Conservation (phyloP, 2,113 vertebrate genomes). For the Pao palembangensis region DNA sequence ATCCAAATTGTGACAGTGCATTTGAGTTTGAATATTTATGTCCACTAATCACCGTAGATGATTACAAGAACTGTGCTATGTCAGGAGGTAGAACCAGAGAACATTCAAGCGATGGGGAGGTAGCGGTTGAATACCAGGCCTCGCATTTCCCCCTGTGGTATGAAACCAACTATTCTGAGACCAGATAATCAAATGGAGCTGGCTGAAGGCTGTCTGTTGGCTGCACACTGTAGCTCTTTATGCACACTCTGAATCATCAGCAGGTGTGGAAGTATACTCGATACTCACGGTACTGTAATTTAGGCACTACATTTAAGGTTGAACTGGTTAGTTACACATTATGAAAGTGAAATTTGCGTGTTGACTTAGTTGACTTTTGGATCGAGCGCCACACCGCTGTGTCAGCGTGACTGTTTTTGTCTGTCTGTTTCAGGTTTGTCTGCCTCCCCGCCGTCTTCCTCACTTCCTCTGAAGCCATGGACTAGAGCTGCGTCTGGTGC, state of each 20-base stretch:
- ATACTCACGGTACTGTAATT: not conserved
- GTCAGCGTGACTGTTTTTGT: conserved; percentile 13
- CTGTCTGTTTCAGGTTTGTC: conserved; percentile 48
- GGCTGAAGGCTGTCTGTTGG: not conserved
- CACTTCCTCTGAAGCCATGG: conserved; percentile 59
- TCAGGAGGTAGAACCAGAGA: conserved; percentile 14
- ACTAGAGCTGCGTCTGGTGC: conserved; percentile 53
- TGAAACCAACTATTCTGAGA: not conserved
- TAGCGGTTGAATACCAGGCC: conserved; percentile 1
- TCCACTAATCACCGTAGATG: conserved; percentile 10
- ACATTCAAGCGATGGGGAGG: not conserved
- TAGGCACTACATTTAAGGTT: not conserved
- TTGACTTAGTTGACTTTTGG: not conserved
- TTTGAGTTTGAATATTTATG: not conserved
- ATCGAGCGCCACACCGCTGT: not conserved
- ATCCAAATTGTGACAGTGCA: not conserved
- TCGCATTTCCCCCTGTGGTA: not conserved
- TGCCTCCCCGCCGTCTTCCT: conserved; percentile 49
- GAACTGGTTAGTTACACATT: not conserved
- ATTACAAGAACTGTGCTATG: not conserved
- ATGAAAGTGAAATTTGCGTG: conserved; percentile 13
- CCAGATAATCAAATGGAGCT: conserved; percentile 24
- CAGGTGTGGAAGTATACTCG: not conserved
- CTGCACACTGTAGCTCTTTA: not conserved
- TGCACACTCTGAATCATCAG: not conserved